Percentiles rank a stretch among this genome's conserved stretches.
These are phyloP conservation scores for Scyliorhinus canicula DNA, from an alignment of 2,797 vertebrate species.

Conservation along the genomic window DNA sequence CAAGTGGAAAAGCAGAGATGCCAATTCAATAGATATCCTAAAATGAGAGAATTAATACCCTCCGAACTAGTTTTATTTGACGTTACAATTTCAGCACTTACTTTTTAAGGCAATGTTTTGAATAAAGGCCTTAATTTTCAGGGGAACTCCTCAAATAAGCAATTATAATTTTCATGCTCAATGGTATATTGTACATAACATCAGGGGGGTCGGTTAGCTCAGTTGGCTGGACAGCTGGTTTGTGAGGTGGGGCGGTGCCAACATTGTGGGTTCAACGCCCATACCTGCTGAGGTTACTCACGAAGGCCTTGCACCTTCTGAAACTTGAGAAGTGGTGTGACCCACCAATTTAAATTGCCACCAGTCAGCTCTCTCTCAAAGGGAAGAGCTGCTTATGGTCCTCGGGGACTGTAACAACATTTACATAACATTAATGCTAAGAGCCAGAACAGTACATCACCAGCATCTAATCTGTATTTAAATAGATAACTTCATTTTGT, in stretches of 20 bases:
- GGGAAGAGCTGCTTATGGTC: no score
- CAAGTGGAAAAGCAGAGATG: neutral
- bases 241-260: no score
- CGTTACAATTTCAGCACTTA: neutral
- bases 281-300: no score
- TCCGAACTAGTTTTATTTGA: neutral
- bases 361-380: no score
- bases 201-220: no score
- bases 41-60: neutral
- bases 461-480: neutral
- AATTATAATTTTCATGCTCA: neutral
- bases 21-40: neutral
- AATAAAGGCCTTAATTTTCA: neutral
- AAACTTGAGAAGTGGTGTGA: no score
- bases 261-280: no score
- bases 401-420: no score
- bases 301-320: no score
- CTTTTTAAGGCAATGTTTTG: neutral
- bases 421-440: neutral
- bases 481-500: neutral
- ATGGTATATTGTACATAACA: neutral
- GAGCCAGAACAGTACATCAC: neutral
- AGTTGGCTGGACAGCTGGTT: no score
- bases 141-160: neutral
- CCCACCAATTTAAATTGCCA: no score